Base-by-base conservation (phyloP, 2,888 invertebrate species). In the Tribolium freemani region DNA sequence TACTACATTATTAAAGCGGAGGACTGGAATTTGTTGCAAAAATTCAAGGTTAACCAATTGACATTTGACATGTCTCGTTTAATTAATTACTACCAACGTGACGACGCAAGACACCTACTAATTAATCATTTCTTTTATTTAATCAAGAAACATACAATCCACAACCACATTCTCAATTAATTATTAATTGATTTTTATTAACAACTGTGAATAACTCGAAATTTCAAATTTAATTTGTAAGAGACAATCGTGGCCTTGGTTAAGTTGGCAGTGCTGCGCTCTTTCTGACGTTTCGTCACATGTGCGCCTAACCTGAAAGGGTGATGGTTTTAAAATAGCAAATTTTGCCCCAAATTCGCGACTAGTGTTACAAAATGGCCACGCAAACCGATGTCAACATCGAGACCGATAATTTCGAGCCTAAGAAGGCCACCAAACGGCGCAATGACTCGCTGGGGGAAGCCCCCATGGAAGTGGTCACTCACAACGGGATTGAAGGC, bases 401-500 rank as follows among this genome's bases (percentile, higher is more conserved):
- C 44, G 89, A 87, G 76, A 84, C 87, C 0, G 87, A 88, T 16
- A 88, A 88, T 71, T 90, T 90, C 79, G 80, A 89, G 69, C 88
- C 89, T 1, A 87, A 88, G 6, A 90, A 89, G 80, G 88, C 88
- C 45, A 77, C 76, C 80, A 90, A 90, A 86, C 85, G 90, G 75
- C 85, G 86, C 81, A 87, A 87, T 1, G 84, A 87, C 11, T 87
- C 88, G 0, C 87, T 88, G 77, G 87, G 87, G 73, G 90, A 89
- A 51, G 88, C 88, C 74, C 87, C 85, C 61, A 93, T 93, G 93
- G 91, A 93, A 83, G 89, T 93, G 0, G 94, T 93, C 71, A 88
- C 88, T 69, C 88, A 91, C 30, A 91, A 90, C 81, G 92, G 91
- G 1, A 91, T 92, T 64, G 88, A 91, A 83, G 90, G 90, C 9